Evolutionary conservation across 2,888 invertebrate species (phyloP), one percentile per base, ranked within the genome.

Genomic region (Zelleria hepariella): DNA sequence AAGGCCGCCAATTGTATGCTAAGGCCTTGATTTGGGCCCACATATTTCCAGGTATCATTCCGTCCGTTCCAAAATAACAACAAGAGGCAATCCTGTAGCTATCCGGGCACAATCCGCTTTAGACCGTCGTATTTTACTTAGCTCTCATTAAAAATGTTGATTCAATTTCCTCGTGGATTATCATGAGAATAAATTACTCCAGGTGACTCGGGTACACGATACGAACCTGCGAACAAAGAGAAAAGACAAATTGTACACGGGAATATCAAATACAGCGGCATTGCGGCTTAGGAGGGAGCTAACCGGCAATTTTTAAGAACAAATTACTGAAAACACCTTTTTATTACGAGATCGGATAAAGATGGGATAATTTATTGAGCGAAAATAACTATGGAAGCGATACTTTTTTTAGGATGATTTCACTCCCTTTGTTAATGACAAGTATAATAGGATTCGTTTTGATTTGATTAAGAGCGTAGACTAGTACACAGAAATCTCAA

Each of bases 181-280:
- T 51, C 7, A 20, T 10, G 51, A 23, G 26, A 54, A 54, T 54
- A 54, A 54, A 54, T 54, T 54, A 54, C 54, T 25, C 5, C 53
- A 51, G 51, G 51, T 51, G 23, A 23, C 51, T 51, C 1, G 21
- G 51, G 20, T 21, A 54, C 53, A 18, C 6, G n/a, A 53, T 5
- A 24, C 53, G 21, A 32, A 55, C 55, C 55, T 55, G 55, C 27
- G 51, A 32, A 55, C 55, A 55, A 55, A 32, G 32, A 8, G 21
- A 32, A 55, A 54, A 55, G 55, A 55, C 55, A 55, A 55, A 55
- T 55, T 55, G 32, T n/a, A 32, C 8, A 10, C 18, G 32, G 55
- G 27, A 32, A 55, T 55, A 55, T 55, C 55, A 55, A 32, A 27
- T 55, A 55, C 20, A 21, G 53, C 53, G n/a, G 25, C 20, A 15